These are phyloP conservation scores for Xerus rutilus DNA, from an alignment of 2,797 vertebrate genomes.

Conservation along the genomic window DNA sequence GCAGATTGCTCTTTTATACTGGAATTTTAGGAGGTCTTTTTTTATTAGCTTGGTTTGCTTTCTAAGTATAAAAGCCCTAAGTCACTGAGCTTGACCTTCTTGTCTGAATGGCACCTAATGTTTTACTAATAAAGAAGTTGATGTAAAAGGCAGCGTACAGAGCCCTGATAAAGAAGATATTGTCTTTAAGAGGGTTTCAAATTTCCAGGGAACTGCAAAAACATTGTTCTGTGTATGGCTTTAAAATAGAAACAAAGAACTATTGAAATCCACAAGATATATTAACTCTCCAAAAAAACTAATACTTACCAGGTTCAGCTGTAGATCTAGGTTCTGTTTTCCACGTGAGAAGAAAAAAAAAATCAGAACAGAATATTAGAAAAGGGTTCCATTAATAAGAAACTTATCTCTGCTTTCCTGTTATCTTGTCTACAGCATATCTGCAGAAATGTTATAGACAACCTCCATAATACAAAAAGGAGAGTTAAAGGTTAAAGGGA, in stretches of 20 bases:
- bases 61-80: constrained; percentile 68
- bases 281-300: constrained; percentile 29
- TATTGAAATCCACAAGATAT: constrained; percentile 81
- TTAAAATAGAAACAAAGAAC: constrained; percentile 82
- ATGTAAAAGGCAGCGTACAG: constrained; percentile 80
- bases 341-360: constrained; percentile 77
- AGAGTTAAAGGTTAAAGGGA: neutral
- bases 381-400: constrained; percentile 27
- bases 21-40: constrained; percentile 75
- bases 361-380: constrained; percentile 82
- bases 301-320: constrained; percentile 94
- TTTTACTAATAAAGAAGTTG: constrained; percentile 85
- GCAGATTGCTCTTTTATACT: constrained; percentile 45
- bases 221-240: constrained; percentile 79
- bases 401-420: neutral
- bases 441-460: neutral
- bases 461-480: neutral
- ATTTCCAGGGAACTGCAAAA: constrained; percentile 85
- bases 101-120: constrained; percentile 81
- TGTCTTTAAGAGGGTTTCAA: constrained; percentile 85
- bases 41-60: constrained; percentile 70
- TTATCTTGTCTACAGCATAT: neutral
- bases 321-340: constrained; percentile 96
- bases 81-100: constrained; percentile 51
- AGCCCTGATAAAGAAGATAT: constrained; percentile 83